phyloP scores from a whole-genome alignment of 1,140 invertebrate species.

The Drosophila mayri region DNA sequence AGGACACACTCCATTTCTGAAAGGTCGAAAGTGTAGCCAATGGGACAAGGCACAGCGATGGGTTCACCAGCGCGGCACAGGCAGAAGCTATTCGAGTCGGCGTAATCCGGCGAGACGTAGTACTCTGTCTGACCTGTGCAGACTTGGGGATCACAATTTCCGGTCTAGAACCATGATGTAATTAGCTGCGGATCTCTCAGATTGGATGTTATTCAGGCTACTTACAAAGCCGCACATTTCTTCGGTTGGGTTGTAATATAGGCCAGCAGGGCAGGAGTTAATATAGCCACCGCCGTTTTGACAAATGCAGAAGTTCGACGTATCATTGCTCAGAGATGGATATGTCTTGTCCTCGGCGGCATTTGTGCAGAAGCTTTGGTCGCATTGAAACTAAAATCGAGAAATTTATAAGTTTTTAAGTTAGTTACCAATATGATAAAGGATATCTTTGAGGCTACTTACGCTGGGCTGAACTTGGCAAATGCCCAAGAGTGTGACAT shows the following conservation, averaged over 20 bases:
- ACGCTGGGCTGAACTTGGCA: conserved; percentile 63
- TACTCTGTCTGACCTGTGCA: conserved; percentile 39
- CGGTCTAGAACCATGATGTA: conserved; percentile 13
- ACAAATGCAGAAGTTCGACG: conserved; percentile 56
- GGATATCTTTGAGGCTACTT: conserved; percentile 24
- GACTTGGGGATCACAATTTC: conserved; percentile 57
- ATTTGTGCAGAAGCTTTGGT: conserved; percentile 54
- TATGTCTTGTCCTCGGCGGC: conserved; percentile 20
- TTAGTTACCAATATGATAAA: too few relatives aligned
- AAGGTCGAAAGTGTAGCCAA: conserved; percentile 57
- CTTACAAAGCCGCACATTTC: conserved; percentile 54
- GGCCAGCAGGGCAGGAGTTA: conserved; percentile 32
- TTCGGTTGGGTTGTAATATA: conserved; percentile 3
- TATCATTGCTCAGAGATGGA: conserved; percentile 36
- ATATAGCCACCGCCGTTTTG: conserved; percentile 42
- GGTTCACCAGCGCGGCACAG: conserved; percentile 55
- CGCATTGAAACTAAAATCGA: conserved; percentile 36
- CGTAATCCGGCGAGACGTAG: conserved; percentile 25
- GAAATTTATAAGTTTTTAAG: not conserved
- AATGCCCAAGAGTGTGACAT: not conserved
- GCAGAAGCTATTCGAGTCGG: conserved; percentile 58
- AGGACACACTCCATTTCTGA: conserved; percentile 5
- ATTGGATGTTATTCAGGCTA: too few relatives aligned
- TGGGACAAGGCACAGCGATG: conserved; percentile 52
- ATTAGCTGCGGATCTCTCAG: not conserved